Conservation (phyloP, 2,797 vertebrate species). For the Oophaga sylvatica region DNA sequence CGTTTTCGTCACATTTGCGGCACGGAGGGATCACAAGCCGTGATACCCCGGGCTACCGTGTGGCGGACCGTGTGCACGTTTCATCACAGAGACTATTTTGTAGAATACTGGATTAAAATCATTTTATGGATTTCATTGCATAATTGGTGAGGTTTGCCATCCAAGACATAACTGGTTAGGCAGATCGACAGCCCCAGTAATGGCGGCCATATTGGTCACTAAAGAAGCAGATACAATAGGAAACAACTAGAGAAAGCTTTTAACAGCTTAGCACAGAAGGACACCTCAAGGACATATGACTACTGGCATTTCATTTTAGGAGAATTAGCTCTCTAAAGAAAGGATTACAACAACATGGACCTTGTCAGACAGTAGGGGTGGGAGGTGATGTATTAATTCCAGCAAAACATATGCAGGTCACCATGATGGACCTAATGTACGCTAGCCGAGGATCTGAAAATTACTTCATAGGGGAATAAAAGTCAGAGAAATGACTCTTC, state of each 20-base stretch:
- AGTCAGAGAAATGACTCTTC: not conserved
- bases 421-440: not conserved
- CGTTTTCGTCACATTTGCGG: too few species aligned
- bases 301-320: not conserved
- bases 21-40: too few species aligned
- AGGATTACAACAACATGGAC: slow-evolving; percentile 3
- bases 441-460: not conserved
- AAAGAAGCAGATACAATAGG: not conserved
- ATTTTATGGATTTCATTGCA: not conserved
- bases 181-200: not conserved
- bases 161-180: too few species aligned
- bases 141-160: not conserved
- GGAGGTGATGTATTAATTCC: not conserved
- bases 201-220: not conserved
- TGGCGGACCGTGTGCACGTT: too few species aligned
- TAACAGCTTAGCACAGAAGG: not conserved
- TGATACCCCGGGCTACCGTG: too few species aligned
- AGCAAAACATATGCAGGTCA: not conserved
- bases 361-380: not conserved
- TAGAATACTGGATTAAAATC: not conserved
- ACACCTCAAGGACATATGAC: not conserved
- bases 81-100: too few species aligned
- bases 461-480: not conserved
- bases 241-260: not conserved
- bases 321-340: not conserved